phyloP scores from a whole-genome alignment of 2,113 vertebrate species.

The Oryzias melastigma region DNA sequence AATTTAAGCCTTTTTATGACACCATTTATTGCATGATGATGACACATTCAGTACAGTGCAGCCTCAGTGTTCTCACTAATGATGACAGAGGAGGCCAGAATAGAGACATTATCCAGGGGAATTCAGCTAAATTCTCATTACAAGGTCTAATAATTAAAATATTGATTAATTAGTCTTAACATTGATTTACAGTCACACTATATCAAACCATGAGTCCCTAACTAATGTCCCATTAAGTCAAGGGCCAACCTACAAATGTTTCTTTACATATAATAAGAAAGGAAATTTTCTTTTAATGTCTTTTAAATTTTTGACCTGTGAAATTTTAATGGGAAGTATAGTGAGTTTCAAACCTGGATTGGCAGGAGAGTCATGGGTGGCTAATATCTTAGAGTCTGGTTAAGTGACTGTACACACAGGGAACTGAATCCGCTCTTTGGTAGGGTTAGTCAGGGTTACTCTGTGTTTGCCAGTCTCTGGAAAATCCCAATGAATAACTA shows the following conservation, averaged over 20 bases:
- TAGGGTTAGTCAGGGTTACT: conserved; percentile 74
- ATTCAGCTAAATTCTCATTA: conserved; percentile 95
- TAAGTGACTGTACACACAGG: conserved; percentile 85
- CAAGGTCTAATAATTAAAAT: conserved; percentile 99
- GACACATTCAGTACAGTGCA: conserved; percentile 52
- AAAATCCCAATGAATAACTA: conserved; percentile 55
- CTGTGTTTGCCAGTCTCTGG: conserved; percentile 43
- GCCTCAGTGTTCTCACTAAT: conserved; percentile 79
- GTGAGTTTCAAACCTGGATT: conserved; percentile 88
- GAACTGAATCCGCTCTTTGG: conserved; percentile 73
- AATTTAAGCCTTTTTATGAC: conserved; percentile 63
- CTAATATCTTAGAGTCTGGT: conserved; percentile 88
- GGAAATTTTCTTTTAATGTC: conserved; percentile 93
- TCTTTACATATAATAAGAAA: conserved; percentile 93
- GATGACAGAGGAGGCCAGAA: conserved; percentile 78
- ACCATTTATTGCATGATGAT: conserved; percentile 44
- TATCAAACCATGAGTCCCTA: conserved; percentile 94
- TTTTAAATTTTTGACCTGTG: conserved; percentile 99
- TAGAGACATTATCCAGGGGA: conserved; percentile 85
- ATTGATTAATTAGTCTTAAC: conserved; percentile 99
- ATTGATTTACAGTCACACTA: conserved; percentile 98
- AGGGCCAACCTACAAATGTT: conserved; percentile 87
- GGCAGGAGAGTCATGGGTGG: conserved; percentile 90
- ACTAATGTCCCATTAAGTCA: conserved; percentile 92
- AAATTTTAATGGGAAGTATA: conserved; percentile 97